These are phyloP conservation scores for Eucidaris tribuloides DNA, from an alignment of 35 echinoderm and acorn worm species.

Conservation along the genomic window DNA sequence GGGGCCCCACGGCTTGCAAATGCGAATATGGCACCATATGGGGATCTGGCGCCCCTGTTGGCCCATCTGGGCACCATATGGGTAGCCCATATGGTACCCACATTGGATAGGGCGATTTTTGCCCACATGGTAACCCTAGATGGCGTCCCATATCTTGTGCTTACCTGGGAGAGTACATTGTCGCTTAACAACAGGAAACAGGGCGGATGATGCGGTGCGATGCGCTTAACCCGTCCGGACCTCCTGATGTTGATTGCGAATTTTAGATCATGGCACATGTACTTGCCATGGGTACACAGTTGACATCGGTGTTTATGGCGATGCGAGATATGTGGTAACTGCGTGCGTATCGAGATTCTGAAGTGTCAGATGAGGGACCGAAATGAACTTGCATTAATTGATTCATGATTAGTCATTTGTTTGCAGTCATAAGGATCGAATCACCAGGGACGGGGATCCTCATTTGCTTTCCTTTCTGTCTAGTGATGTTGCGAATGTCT, in stretches of 20 bases:
- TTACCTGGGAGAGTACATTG: too few relatives aligned
- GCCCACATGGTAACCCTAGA: too few relatives aligned
- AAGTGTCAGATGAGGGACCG: background rate
- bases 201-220: background rate
- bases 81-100: too few relatives aligned
- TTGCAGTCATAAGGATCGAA: background rate
- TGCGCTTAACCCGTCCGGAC: background rate
- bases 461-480: too few relatives aligned
- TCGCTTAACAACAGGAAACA: background rate
- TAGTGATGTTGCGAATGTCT: background rate
- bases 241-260: background rate
- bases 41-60: too few relatives aligned
- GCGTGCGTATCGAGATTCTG: background rate
- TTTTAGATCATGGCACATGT: background rate
- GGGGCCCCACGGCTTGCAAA: too few relatives aligned
- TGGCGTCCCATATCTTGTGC: too few relatives aligned
- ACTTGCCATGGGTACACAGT: background rate
- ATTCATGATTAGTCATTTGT: background rate
- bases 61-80: too few relatives aligned
- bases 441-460: background rate
- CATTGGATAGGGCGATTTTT: too few relatives aligned
- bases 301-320: background rate
- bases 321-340: background rate
- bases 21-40: too few relatives aligned
- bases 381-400: background rate